phyloP scores from a whole-genome alignment of 2,888 invertebrate species.

The Lordiphosa fenestrarum region DNA sequence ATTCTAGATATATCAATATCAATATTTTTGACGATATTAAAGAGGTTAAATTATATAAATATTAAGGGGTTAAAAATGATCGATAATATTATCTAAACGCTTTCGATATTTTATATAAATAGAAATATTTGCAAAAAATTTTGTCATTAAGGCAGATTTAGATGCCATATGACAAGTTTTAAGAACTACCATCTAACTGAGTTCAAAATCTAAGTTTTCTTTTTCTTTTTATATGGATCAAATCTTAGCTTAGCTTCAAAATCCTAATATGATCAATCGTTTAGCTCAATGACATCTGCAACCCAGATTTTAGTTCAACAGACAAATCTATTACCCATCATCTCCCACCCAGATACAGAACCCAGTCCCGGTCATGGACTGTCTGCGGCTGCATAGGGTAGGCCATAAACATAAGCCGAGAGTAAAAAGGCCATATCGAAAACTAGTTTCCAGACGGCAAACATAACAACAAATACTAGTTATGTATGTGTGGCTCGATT shows the following conservation, averaged over 20 bases:
- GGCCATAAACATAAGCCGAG: constrained; percentile 10
- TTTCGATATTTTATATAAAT: too few species aligned
- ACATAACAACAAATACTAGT: constrained; percentile 19
- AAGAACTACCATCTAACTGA: too few species aligned
- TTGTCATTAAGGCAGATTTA: too few species aligned
- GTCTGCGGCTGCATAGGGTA: constrained; percentile 37
- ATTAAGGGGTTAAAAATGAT: too few species aligned
- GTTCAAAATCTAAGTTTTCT: too few species aligned
- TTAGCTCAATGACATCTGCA: constrained; percentile 26
- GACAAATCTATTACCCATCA: constrained; percentile 29
- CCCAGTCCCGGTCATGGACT: not conserved
- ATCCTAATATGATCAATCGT: not conserved
- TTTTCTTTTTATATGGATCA: too few species aligned
- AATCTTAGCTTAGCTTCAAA: not conserved
- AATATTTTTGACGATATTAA: too few species aligned
- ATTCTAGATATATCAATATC: too few species aligned
- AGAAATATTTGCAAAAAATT: too few species aligned
- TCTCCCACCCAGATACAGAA: constrained; percentile 15
- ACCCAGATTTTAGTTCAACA: constrained; percentile 30
- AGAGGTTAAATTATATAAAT: too few species aligned
- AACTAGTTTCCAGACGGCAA: constrained; percentile 48
- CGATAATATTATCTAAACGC: too few species aligned
- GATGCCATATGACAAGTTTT: too few species aligned
- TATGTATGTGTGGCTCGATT: constrained; percentile 19
- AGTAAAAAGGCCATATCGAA: constrained; percentile 27